Evolutionary conservation across 1,140 invertebrate genomes (phyloP).

Genomic region (Drosophila arawakana): DNA sequence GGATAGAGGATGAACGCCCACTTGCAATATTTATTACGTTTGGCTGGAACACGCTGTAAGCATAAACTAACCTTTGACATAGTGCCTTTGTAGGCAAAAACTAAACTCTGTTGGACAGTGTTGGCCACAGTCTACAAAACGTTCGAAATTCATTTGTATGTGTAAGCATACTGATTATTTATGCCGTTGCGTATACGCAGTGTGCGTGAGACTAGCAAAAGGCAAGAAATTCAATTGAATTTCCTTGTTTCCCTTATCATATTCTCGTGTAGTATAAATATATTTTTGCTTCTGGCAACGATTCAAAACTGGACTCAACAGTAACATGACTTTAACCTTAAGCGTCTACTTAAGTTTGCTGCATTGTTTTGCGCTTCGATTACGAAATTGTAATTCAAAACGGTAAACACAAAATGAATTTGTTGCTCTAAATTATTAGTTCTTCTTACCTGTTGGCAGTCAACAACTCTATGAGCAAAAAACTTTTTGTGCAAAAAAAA

Average conservation of each 20-base stretch:
- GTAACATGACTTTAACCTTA: constrained; percentile 32
- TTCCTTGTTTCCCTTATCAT: constrained; percentile 2
- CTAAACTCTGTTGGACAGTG: constrained; percentile 9
- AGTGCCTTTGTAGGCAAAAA: constrained; percentile 12
- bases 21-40: constrained; percentile 69
- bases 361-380: constrained; percentile 58
- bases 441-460: constrained; percentile 56
- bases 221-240: constrained; percentile 59
- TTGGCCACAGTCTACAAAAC: constrained; percentile 5
- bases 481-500: constrained; percentile 44
- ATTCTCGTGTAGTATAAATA: not conserved
- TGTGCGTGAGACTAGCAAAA: constrained; percentile 37
- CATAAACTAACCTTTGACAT: constrained; percentile 68
- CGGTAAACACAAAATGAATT: constrained; percentile 28
- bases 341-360: constrained; percentile 26
- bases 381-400: constrained; percentile 45
- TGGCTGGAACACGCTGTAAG: constrained; percentile 34
- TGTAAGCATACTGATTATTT: constrained; percentile 61
- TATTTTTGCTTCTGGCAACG: constrained; percentile 19
- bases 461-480: constrained; percentile 5
- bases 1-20: constrained; percentile 47
- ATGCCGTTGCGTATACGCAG: constrained; percentile 68
- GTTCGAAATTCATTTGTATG: constrained; percentile 10
- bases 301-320: constrained; percentile 44
- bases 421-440: constrained; percentile 50